phyloP scores from a whole-genome alignment of 2,797 vertebrate species.

The Falco cherrug region DNA sequence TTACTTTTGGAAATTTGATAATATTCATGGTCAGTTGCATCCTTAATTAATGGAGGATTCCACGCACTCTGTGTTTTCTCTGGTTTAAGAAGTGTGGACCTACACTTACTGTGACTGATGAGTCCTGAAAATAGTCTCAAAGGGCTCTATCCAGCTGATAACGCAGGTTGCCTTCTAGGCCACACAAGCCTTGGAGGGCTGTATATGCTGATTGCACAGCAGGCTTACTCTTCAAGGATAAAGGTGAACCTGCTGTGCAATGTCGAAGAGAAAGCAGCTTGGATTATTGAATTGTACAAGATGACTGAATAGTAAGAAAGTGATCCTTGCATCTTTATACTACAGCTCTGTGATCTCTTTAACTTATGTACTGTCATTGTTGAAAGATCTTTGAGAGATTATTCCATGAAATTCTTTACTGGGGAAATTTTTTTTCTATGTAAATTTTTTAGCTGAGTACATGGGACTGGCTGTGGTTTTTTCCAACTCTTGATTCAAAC shows the following conservation, averaged over 20 bases:
- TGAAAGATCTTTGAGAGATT: not conserved
- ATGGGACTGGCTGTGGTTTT: not conserved
- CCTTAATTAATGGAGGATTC: conserved; percentile 28
- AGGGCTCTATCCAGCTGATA: not conserved
- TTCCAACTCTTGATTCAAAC: not conserved
- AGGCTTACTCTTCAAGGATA: conserved; percentile 31
- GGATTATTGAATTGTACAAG: not conserved
- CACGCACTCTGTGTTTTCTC: not conserved
- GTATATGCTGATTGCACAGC: conserved; percentile 46
- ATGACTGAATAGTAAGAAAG: not conserved
- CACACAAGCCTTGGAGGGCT: conserved; percentile 32
- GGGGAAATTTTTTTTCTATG: not conserved
- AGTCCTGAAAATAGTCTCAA: conserved; percentile 17
- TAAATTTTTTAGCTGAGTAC: not conserved
- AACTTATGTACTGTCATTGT: not conserved
- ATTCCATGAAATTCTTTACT: not conserved
- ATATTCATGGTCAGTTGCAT: conserved; percentile 28
- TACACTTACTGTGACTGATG: conserved; percentile 14
- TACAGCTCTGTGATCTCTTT: not conserved
- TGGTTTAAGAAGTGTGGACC: not conserved
- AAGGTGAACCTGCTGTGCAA: conserved; percentile 23
- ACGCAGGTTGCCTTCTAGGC: conserved; percentile 37
- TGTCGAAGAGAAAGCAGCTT: not conserved
- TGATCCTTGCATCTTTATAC: not conserved
- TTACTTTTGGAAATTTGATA: not conserved